Evolutionary conservation across 1,140 invertebrate species (phyloP).

Genomic region (Hestina assimilis): DNA sequence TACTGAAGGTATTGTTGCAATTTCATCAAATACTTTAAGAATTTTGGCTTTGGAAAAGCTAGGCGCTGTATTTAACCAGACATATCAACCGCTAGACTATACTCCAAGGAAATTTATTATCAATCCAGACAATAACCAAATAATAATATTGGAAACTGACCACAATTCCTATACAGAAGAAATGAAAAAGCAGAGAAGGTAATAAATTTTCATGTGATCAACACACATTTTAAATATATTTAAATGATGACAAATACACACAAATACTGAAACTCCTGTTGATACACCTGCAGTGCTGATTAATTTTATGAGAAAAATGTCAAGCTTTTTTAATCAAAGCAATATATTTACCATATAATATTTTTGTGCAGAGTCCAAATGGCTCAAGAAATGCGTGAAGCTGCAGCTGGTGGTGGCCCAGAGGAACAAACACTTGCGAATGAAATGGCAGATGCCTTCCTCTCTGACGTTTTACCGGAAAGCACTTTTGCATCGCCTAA

Average conservation of each 20-base stretch:
- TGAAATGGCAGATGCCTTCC: constrained; percentile 97
- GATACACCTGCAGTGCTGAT: constrained; percentile 67
- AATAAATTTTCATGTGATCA: constrained; percentile 4
- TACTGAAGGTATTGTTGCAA: constrained; percentile 99
- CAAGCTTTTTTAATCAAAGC: not conserved
- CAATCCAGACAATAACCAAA: constrained; percentile 94
- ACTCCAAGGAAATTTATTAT: constrained; percentile 98
- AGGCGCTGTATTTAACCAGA: constrained; percentile 98
- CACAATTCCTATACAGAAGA: constrained; percentile 99
- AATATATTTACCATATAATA: not conserved
- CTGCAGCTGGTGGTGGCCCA: constrained; percentile 86
- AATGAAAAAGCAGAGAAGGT: constrained; percentile 94
- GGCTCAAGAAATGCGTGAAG: constrained; percentile 97
- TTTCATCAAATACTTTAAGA: constrained; percentile 97
- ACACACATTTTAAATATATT: constrained; percentile 29
- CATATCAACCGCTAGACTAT: constrained; percentile 94
- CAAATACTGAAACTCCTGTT: constrained; percentile 49
- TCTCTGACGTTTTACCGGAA: constrained; percentile 96
- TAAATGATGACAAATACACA: constrained; percentile 68
- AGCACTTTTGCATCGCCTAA: constrained; percentile 96
- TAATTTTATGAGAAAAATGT: not conserved
- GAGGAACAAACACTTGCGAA: constrained; percentile 96
- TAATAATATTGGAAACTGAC: constrained; percentile 97
- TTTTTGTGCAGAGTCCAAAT: constrained; percentile 81
- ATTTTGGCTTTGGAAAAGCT: constrained; percentile 99